Conservation (phyloP, 2,888 invertebrate species). For the Eugnorisma glareosa region DNA sequence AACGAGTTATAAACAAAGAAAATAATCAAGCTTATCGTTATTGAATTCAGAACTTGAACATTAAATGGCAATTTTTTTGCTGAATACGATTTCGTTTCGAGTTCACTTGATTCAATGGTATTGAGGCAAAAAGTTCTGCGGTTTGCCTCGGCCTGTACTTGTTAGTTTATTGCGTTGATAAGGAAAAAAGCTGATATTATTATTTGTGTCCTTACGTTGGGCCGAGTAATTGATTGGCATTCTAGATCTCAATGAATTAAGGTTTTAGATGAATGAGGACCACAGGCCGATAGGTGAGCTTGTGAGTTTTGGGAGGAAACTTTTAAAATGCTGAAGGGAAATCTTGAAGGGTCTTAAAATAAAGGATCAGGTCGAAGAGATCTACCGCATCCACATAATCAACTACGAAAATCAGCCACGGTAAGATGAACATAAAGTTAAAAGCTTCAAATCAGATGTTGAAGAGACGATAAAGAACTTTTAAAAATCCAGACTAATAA, state of each 20-base stretch:
- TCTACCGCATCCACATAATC: background rate
- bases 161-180: slow-evolving; percentile 47
- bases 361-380: background rate
- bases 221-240: slow-evolving; percentile 34
- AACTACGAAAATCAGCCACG: background rate
- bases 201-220: slow-evolving; percentile 56
- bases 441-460: background rate
- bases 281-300: background rate
- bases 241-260: slow-evolving; percentile 37
- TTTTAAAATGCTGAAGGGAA: background rate
- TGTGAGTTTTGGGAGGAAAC: background rate
- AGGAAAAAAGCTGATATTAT: slow-evolving; percentile 60
- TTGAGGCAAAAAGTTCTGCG: slow-evolving; percentile 61
- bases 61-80: slow-evolving; percentile 59
- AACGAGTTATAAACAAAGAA: slow-evolving; percentile 67
- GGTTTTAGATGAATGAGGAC: slow-evolving; percentile 34
- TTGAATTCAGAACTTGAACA: slow-evolving; percentile 66
- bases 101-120: slow-evolving; percentile 64
- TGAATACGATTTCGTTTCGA: slow-evolving; percentile 62
- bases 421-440: background rate
- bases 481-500: background rate
- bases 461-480: background rate
- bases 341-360: background rate
- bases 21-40: slow-evolving; percentile 62
- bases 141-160: slow-evolving; percentile 53